phyloP scores from a whole-genome alignment of 2,888 invertebrate genomes.

The Rotaria macrura region DNA sequence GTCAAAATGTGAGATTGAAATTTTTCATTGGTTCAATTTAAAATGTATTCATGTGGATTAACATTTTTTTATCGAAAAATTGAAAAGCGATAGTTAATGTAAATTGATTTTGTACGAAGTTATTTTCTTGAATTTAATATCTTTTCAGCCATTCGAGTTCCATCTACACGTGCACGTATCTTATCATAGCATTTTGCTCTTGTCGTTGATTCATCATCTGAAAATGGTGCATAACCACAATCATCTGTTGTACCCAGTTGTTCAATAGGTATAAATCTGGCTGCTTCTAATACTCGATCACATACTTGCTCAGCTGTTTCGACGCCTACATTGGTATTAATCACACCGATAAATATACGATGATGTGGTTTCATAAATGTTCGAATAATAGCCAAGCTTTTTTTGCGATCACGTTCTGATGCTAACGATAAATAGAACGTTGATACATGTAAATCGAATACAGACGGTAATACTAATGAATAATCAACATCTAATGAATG shows the following conservation, averaged over 20 bases:
- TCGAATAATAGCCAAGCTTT: background rate
- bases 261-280: background rate
- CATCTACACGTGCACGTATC: background rate
- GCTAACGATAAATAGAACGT: background rate
- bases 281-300: background rate
- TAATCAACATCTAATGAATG: background rate
- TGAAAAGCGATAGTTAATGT: no score
- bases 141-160: background rate
- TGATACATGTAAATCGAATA: background rate
- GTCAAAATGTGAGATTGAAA: no score
- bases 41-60: no score
- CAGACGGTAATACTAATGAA: background rate
- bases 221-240: constrained; percentile 21
- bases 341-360: background rate
- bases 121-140: constrained; percentile 9
- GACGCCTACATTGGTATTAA: background rate
- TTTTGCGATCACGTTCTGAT: background rate
- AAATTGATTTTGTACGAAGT: background rate
- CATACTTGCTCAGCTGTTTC: constrained; percentile 10
- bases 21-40: no score
- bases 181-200: background rate
- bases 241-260: constrained; percentile 17
- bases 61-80: no score
- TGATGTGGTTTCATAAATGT: background rate
- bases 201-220: background rate